Base-by-base conservation (phyloP, 2,797 vertebrate genomes). In the Amniataba percoides region DNA sequence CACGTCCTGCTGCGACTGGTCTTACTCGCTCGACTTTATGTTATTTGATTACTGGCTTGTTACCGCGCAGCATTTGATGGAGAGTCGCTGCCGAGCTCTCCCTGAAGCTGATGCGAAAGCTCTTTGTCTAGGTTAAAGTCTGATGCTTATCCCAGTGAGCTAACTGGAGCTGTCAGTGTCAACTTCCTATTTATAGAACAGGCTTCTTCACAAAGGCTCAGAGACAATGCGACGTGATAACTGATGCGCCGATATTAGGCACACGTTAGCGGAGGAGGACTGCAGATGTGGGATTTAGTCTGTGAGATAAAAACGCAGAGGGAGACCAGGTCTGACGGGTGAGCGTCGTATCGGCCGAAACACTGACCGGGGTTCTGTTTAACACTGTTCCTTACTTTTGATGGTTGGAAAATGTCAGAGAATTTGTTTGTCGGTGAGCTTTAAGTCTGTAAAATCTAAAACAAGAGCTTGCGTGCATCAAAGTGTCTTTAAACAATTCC, bases 81-180 rank as follows among this genome's bases (percentile, higher is more conserved):
- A 79, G 74, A 80, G 81, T 48, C 78, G 15, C 15, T 3, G 21
- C 1, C 1, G 62, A 57, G 80, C 78, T 64, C 81, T 81, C 73
- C 69, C 77, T 75, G 70, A 71, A 85, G 86, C 82, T 55, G 84
- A 90, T 77, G 79, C 63, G 57, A 85, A 77, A 71, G 87, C 85
- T 89, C 80, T 87, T 89, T 87, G 89, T 91, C 84, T 83, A 16
- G 74, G 84, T 88, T 88, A 75, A 84, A 88, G 87, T 89, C 88
- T 88, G 85, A 89, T 78, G 87, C 82, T 87, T 86, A 83, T 88
- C 86, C 82, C 77, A 18, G 82, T 86, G 89, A 92, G 87, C 87
- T 87, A 93, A 93, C 88, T 53, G 88, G 88, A 92, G 87, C 87
- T 85, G 91, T 92, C 91, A 90, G 75, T 87, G 91, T 92, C 89